phyloP scores from a whole-genome alignment of 2,888 invertebrate species.

The Euspilapteryx auroguttella region DNA sequence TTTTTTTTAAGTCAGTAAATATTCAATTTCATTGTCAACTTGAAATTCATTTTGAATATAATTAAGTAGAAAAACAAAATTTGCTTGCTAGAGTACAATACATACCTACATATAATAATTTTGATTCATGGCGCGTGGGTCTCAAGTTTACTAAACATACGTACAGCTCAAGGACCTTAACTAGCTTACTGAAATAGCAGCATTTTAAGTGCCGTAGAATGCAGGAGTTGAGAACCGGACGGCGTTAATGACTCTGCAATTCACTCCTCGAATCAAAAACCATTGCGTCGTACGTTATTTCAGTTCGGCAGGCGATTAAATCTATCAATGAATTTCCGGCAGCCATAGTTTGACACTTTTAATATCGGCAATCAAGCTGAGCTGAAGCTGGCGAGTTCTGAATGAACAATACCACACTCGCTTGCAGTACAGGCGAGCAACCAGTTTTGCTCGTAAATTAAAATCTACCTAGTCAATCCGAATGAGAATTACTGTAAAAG shows the following conservation, averaged over 20 bases:
- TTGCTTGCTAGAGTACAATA: too few relatives aligned
- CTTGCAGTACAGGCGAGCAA: too few relatives aligned
- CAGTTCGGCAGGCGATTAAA: conserved; percentile 46
- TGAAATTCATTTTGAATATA: too few relatives aligned
- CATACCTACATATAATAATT: too few relatives aligned
- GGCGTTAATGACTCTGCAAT: conserved; percentile 55
- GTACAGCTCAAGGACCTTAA: too few relatives aligned
- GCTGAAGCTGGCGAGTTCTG: conserved; percentile 32
- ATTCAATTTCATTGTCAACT: too few relatives aligned
- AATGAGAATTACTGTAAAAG: too few relatives aligned
- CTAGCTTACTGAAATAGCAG: not conserved
- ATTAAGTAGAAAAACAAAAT: too few relatives aligned
- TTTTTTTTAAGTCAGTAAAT: too few relatives aligned
- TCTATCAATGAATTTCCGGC: conserved; percentile 61
- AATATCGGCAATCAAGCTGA: conserved; percentile 52
- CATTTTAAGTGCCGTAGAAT: not conserved
- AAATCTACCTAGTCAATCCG: too few relatives aligned
- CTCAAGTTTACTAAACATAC: too few relatives aligned
- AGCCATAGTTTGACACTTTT: conserved; percentile 49
- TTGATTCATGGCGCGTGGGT: too few relatives aligned
- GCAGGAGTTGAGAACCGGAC: conserved; percentile 39
- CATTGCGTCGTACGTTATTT: conserved; percentile 37
- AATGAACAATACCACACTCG: conserved; percentile 55
- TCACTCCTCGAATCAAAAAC: conserved; percentile 49
- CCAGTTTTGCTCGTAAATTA: conserved; percentile 49